Conservation (phyloP, 2,113 vertebrate species). For the Daphoenositta chrysoptera region DNA sequence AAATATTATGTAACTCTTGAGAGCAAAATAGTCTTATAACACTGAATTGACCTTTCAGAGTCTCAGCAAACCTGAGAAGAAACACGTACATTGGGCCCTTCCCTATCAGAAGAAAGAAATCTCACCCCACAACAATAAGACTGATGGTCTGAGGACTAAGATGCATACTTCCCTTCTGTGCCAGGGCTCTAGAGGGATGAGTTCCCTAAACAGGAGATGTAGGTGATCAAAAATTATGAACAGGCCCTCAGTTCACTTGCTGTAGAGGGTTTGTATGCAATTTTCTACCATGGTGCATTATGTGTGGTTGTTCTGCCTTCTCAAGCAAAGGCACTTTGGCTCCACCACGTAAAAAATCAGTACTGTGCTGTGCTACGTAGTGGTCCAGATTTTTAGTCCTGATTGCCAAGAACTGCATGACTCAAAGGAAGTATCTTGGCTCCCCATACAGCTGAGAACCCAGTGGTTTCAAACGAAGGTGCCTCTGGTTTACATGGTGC, state of each 20-base stretch:
- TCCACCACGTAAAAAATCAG: background rate
- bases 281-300: background rate
- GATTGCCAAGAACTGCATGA: background rate
- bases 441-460: background rate
- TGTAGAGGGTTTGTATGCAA: background rate
- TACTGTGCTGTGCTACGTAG: background rate
- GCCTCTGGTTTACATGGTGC: background rate
- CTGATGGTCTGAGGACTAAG: background rate
- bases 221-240: background rate
- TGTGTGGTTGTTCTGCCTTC: background rate
- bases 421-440: background rate
- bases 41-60: background rate
- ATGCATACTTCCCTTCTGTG: background rate
- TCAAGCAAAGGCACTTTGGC: background rate
- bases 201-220: background rate
- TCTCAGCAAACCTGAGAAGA: background rate
- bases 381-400: background rate
- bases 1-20: background rate
- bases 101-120: background rate
- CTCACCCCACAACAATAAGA: background rate
- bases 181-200: background rate
- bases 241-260: accelerated
- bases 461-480: background rate
- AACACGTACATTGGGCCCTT: accelerated
- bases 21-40: background rate